phyloP scores from a whole-genome alignment of 2,797 vertebrate genomes.

The Coluber constrictor region DNA sequence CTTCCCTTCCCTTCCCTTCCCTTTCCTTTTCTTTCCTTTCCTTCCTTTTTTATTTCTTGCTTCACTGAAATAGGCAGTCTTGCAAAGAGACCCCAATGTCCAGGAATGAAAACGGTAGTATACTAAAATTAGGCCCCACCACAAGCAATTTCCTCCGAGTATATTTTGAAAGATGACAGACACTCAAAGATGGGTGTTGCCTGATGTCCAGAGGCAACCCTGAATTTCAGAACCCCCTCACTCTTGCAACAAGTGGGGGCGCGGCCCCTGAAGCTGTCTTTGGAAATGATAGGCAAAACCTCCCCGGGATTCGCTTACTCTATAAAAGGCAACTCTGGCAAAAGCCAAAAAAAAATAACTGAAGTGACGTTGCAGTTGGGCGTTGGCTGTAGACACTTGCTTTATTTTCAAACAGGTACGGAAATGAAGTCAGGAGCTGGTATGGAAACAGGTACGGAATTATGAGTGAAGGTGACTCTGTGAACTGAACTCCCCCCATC shows the following conservation, averaged over 20 bases:
- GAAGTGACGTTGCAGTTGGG: constrained; percentile 48
- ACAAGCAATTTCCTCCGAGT: too few relatives aligned
- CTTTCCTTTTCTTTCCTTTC: fast-evolving
- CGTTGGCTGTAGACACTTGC: constrained; percentile 77
- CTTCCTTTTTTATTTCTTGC: not conserved
- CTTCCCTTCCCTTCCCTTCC: too few relatives aligned
- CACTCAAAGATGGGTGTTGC: not conserved
- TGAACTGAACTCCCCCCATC: constrained; percentile 37
- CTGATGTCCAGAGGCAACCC: not conserved
- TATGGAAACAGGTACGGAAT: constrained; percentile 80
- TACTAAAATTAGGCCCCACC: not conserved
- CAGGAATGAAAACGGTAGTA: too few relatives aligned
- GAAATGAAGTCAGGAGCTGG: constrained; percentile 83
- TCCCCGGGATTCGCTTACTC: not conserved
- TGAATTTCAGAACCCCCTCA: not conserved
- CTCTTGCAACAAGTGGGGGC: not conserved
- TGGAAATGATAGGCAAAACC: not conserved
- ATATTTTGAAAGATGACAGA: not conserved
- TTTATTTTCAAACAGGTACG: constrained; percentile 83
- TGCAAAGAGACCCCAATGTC: not conserved
- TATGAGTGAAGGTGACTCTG: constrained; percentile 60
- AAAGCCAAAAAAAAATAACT: constrained; percentile 2
- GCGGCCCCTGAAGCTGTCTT: not conserved
- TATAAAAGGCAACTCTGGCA: not conserved
- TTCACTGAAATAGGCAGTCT: not conserved